These are phyloP conservation scores for Cyprinodon brontotheroides DNA, from an alignment of 2,113 vertebrate genomes.

Conservation along the genomic window DNA sequence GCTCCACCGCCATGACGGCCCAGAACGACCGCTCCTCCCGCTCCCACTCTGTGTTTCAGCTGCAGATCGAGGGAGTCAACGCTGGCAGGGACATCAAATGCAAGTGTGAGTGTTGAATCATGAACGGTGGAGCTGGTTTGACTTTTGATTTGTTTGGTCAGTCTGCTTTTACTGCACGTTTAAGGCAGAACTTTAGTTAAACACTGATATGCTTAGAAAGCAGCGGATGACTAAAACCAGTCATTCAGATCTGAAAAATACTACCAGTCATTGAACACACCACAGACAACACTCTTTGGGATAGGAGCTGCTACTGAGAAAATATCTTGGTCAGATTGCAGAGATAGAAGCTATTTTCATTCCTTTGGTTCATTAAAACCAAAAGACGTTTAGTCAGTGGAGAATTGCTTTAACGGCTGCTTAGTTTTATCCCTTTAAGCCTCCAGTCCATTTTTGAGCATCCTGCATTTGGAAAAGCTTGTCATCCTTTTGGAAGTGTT, in stretches of 20 bases:
- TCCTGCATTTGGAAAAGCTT: no score
- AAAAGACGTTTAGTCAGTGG: no score
- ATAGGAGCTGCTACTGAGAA: no score
- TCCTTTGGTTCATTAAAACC: no score
- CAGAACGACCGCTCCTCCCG: slow-evolving; percentile 93
- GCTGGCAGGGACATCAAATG: slow-evolving; percentile 76
- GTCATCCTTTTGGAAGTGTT: no score
- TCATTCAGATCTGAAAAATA: no score
- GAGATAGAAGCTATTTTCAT: no score
- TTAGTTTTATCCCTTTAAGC: no score
- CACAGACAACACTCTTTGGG: neutral
- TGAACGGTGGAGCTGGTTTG: neutral
- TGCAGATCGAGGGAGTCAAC: slow-evolving; percentile 87
- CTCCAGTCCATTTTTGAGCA: no score
- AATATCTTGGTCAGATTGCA: no score
- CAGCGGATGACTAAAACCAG: neutral
- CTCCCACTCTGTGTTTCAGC: slow-evolving; percentile 88
- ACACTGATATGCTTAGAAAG: neutral
- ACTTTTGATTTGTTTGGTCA: neutral
- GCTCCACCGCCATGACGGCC: slow-evolving; percentile 89
- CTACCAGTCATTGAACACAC: neutral
- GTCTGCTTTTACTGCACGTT: neutral
- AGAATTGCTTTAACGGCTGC: no score
- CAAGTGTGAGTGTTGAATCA: slow-evolving; percentile 78
- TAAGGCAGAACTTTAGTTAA: neutral